These are phyloP conservation scores for Acronicta alni DNA, from an alignment of 2,888 invertebrate species.

Conservation along the genomic window DNA sequence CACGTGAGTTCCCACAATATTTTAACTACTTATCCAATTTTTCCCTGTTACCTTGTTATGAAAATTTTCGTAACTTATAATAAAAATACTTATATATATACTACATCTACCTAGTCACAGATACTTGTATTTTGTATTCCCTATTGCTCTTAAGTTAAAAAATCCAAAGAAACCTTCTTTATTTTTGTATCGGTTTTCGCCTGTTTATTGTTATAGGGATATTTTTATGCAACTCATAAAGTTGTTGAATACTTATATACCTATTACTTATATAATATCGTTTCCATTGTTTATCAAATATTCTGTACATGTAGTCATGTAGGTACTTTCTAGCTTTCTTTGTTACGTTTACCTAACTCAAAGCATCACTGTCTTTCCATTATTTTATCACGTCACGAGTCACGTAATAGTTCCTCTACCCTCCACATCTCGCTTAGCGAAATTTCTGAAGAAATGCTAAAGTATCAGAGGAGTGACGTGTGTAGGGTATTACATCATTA, in stretches of 20 bases:
- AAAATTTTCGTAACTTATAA: slow-evolving; percentile 38
- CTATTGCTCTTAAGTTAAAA: slow-evolving; percentile 31
- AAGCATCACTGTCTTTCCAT: background rate
- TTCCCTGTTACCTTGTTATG: slow-evolving; percentile 38
- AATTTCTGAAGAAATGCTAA: no score
- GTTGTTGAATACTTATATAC: slow-evolving; percentile 31
- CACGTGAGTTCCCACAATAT: slow-evolving; percentile 65
- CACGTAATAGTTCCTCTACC: no score
- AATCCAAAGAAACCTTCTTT: slow-evolving; percentile 28
- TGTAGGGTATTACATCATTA: no score
- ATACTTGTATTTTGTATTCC: slow-evolving; percentile 47
- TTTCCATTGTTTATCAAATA: no score
- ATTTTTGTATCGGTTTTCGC: slow-evolving; percentile 51
- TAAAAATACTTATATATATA: no score
- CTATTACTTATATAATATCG: no score
- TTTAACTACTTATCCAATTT: slow-evolving; percentile 24
- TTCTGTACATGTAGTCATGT: no score
- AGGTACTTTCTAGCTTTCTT: no score
- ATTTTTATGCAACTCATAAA: slow-evolving; percentile 35
- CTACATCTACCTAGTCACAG: slow-evolving; percentile 10
- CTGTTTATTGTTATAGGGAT: slow-evolving; percentile 44
- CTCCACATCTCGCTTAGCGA: no score
- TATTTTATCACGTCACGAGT: background rate
- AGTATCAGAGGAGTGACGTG: no score
- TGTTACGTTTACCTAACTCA: no score